These are phyloP conservation scores for Virgularia gustaviana DNA, from an alignment of 92 coral and sea anemone genomes.

Conservation along the genomic window DNA sequence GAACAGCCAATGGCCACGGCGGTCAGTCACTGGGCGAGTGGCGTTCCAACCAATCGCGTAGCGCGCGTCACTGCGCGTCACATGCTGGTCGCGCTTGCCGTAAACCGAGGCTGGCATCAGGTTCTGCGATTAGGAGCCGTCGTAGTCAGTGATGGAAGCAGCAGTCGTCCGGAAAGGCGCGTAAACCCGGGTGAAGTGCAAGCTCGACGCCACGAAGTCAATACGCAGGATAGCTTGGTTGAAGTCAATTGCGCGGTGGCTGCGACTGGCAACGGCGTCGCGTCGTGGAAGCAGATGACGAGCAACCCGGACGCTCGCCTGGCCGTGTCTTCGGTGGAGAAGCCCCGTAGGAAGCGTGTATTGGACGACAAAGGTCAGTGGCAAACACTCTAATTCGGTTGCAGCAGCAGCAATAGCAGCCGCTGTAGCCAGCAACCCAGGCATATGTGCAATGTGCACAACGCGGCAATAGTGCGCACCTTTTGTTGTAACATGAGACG, in stretches of 20 bases:
- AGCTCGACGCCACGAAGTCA: background rate
- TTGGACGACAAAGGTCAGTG: constrained; percentile 34
- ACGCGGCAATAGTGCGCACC: too few species aligned
- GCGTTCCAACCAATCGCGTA: too few species aligned
- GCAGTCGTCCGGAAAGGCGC: background rate
- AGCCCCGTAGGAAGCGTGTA: constrained; percentile 25
- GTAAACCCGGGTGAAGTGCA: background rate
- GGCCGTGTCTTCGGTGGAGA: background rate
- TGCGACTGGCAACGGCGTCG: background rate
- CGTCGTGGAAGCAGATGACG: too few species aligned
- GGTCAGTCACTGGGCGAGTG: too few species aligned
- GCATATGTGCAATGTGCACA: too few species aligned
- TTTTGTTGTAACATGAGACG: too few species aligned
- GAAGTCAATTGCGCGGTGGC: background rate
- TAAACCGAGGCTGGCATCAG: constrained; percentile 13
- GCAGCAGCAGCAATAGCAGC: too few species aligned
- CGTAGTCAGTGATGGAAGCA: constrained; percentile 15
- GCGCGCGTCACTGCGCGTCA: background rate
- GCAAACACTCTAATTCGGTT: background rate
- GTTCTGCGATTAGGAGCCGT: constrained; percentile 5
- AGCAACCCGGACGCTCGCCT: background rate
- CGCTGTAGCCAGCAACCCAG: too few species aligned
- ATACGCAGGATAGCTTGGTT: background rate
- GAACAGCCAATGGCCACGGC: too few species aligned
- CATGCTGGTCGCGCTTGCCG: background rate